Conservation (phyloP, 2,797 vertebrate genomes). For the Acanthopagrus latus region DNA sequence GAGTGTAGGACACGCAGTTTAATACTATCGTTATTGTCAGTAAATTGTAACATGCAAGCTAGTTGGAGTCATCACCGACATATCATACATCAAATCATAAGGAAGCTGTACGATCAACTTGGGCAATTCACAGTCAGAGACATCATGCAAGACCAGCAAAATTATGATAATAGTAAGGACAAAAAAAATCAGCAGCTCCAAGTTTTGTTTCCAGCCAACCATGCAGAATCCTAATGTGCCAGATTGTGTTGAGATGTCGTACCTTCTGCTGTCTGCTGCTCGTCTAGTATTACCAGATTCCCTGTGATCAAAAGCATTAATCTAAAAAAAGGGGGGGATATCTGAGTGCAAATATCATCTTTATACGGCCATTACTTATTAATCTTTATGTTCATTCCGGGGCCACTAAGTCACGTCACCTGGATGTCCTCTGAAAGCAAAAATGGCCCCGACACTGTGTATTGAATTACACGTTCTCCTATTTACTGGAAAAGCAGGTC, state of each 20-base stretch:
- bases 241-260: constrained; percentile 47
- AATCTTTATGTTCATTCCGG: constrained; percentile 84
- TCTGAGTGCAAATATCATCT: constrained; percentile 85
- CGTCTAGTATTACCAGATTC: constrained; percentile 73
- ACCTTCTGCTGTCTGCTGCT: constrained; percentile 53
- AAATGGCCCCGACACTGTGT: constrained; percentile 73
- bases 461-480: constrained; percentile 85
- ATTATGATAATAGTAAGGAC: constrained; percentile 5
- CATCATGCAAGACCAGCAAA: constrained; percentile 23
- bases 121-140: constrained; percentile 32
- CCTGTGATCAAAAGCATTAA: constrained; percentile 78
- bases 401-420: constrained; percentile 85
- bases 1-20: constrained; percentile 69
- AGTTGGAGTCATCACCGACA: constrained; percentile 45
- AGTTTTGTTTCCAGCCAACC: constrained; percentile 20
- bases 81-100: constrained; percentile 23
- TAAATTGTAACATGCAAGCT: constrained; percentile 71
- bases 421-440: constrained; percentile 84
- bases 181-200: neutral
- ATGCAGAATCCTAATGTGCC: constrained; percentile 19
- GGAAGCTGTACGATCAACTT: constrained; percentile 14
- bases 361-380: constrained; percentile 87
- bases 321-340: constrained; percentile 71
- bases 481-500: constrained; percentile 88
- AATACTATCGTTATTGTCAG: constrained; percentile 76